Percentiles rank a stretch among this genome's conserved stretches.
These are phyloP conservation scores for Diachasmimorpha longicaudata DNA, from an alignment of 1,140 invertebrate genomes.

Conservation along the genomic window DNA sequence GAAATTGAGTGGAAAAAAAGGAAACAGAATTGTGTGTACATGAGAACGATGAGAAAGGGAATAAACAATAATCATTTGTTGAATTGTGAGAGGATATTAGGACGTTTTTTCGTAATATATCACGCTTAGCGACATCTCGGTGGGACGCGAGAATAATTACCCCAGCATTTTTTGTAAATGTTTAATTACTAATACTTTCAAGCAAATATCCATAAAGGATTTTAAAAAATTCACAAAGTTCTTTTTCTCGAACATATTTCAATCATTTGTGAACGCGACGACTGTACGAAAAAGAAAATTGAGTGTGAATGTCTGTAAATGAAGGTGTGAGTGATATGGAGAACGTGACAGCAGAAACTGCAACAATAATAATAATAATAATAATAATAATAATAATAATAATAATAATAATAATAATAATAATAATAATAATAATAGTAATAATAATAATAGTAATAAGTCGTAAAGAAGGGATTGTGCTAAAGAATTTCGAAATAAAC, in stretches of 20 bases:
- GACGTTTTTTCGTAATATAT: neutral
- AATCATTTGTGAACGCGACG: neutral
- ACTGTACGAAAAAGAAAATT: neutral
- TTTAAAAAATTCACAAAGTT: neutral
- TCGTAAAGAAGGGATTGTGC: neutral
- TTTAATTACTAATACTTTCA: neutral
- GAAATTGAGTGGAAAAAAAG: constrained; percentile 3
- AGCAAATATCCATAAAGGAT: neutral
- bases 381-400: constrained; percentile 20
- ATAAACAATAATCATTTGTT: neutral
- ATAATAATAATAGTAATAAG: constrained; percentile 17
- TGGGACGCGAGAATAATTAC: neutral
- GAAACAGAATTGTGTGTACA: neutral
- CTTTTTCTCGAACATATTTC: neutral
- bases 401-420: constrained; percentile 23
- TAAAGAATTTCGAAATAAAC: neutral
- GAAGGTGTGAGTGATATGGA: neutral
- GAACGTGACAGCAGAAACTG: constrained; percentile 14
- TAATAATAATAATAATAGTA: constrained; percentile 22
- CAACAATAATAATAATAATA: constrained; percentile 22
- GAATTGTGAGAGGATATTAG: constrained; percentile 20
- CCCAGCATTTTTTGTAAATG: neutral
- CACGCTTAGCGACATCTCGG: neutral
- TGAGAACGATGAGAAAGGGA: neutral
- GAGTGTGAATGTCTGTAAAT: neutral